Conservation (phyloP, 2,113 vertebrate species). For the Eonycteris spelaea region DNA sequence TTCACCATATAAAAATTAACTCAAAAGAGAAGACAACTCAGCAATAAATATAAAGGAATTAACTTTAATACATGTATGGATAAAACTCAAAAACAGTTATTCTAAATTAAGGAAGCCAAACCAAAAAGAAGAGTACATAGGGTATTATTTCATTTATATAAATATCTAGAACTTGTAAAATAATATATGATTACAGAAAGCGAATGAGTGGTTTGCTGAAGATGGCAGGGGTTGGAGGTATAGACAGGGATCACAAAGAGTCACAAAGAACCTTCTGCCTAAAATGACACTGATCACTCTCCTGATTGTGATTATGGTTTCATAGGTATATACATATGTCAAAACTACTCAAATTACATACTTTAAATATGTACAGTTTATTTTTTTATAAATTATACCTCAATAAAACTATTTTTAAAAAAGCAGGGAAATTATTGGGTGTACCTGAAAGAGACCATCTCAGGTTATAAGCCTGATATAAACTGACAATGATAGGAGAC, state of each 20-base stretch:
- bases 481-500: neutral
- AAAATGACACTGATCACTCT: neutral
- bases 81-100: neutral
- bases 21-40: neutral
- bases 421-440: neutral
- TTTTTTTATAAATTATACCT: neutral
- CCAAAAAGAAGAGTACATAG: neutral
- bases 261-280: neutral
- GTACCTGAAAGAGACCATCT: neutral
- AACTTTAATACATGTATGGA: neutral
- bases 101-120: neutral
- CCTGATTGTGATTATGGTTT: neutral
- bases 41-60: neutral
- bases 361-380: neutral
- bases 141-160: neutral
- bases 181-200: neutral
- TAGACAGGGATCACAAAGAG: neutral
- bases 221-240: neutral
- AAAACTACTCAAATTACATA: neutral
- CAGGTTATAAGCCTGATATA: neutral
- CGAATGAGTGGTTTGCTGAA: neutral
- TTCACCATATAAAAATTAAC: neutral
- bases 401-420: slow-evolving; percentile 4
- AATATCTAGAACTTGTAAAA: neutral
- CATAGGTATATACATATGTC: neutral